Evolutionary conservation across 2,888 invertebrate species (phyloP), one percentile per base, ranked within the genome.

Genomic region (Timandra comae): DNA sequence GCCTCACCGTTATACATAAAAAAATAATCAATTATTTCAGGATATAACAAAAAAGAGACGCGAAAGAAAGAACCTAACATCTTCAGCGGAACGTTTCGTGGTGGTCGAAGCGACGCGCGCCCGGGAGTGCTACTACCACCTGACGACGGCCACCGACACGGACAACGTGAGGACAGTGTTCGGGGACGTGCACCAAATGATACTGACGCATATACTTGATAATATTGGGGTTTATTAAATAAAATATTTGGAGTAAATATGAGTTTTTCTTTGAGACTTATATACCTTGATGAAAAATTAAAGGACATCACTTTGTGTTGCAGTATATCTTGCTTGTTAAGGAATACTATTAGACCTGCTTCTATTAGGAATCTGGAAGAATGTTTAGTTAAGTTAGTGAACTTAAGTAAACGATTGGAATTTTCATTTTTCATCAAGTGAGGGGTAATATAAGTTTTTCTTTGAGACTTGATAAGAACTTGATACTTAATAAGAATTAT

Each of bases 241-340:
- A n/a, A n/a, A n/a, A n/a, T n/a, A n/a, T n/a, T n/a, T n/a, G n/a
- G n/a, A n/a, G n/a, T n/a, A n/a, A n/a, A n/a, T n/a, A n/a, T n/a
- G n/a, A n/a, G n/a, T n/a, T n/a, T n/a, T n/a, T n/a, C n/a, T n/a
- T n/a, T n/a, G n/a, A n/a, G n/a, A n/a, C n/a, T n/a, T n/a, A n/a
- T n/a, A n/a, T n/a, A n/a, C n/a, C n/a, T n/a, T n/a, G n/a, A n/a
- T n/a, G n/a, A n/a, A n/a, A n/a, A n/a, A n/a, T n/a, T n/a, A n/a
- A n/a, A n/a, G 30, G 87, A 86, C n/a, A 88, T 72, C 29, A 94
- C 87, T 71, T 95, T 95, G 28, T 87, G 85, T 47, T 91, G 88
- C 30, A 95, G 78, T 2, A 93, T 74, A 62, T 95, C 94, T 59
- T 93, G 93, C 63, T 95, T 95, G 69, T 95, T 95, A 21, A 95